Base-by-base conservation (phyloP, 2,888 invertebrate species). In the Brachyptera risi region DNA sequence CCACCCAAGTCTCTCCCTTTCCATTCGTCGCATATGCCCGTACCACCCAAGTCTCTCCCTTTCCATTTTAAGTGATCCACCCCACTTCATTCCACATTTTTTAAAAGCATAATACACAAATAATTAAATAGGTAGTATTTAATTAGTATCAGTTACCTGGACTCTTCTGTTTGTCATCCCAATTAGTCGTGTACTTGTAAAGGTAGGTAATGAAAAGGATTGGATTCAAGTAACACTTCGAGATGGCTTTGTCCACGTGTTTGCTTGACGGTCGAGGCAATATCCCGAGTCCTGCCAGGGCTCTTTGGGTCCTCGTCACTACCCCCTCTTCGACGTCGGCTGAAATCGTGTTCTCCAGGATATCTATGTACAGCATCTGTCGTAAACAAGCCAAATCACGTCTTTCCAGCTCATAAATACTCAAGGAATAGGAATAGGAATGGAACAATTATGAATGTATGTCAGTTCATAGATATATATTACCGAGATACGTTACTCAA, bases 161-260 rank as follows among this genome's bases (percentile, higher is more conserved):
- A n/a, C n/a, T n/a, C n/a, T n/a, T n/a, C n/a, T n/a, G n/a, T n/a
- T n/a, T 19, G 19, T 44, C 21, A 3, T 54, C 19, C 54, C 21
- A 35, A 13, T 17, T 1, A 13, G 37, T 37, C 11, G 54, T 54
- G 37, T 17, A 54, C 35, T 54, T 54, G 54, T 17, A 54, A 1
- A 54, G 23, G 23, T 54, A 54, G 19, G 19, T 37, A 11, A 54
- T 19, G n/a, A 54, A 54, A 9, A 54, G 21, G 19, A 54, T 23
- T 7, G 54, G 54, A 19, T 54, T 54, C 13, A 37, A 21, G 54
- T 21, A 31, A 23, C 54, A 21, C 19, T 35, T 35, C 4, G 17
- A 2, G 7, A 23, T 23, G 37, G 54, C 54, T 21, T 54, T 54
- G 21, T n/a, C 7, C 1, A 54, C 19, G 9, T 35, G 54, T 1